A percentile compares a stretch with the other conserved stretches of the same genome.
phyloP scores from a whole-genome alignment of 1,140 invertebrate species.

The Andrena cerasifolii region DNA sequence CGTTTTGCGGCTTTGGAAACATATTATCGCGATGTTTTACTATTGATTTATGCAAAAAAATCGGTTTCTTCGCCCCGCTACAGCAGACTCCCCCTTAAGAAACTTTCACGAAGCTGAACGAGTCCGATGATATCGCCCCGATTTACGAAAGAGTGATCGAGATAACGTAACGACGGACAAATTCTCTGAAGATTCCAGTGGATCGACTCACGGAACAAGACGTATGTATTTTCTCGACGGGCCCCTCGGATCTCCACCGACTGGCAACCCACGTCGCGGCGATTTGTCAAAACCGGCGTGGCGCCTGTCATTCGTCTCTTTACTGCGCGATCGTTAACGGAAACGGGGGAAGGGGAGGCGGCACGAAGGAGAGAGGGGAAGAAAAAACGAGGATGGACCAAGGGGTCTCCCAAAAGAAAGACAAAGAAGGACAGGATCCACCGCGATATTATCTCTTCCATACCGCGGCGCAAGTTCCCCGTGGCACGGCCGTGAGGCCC shows the following conservation, averaged over 20 bases:
- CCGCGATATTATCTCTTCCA: conserved; percentile 72
- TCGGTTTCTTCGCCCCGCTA: no score
- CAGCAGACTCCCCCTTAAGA: no score
- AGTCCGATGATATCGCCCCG: no score
- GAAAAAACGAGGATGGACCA: conserved; percentile 22
- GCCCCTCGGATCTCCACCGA: conserved; percentile 53
- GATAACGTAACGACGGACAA: neutral
- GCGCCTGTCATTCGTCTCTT: conserved; percentile 69
- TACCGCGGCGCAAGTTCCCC: conserved; percentile 63
- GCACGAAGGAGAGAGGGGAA: neutral
- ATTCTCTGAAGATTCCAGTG: conserved; percentile 3
- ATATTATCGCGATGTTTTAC: no score
- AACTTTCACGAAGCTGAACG: no score
- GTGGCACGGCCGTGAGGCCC: conserved; percentile 57
- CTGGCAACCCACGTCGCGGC: conserved; percentile 55
- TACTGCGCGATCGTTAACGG: conserved; percentile 65
- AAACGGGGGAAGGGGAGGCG: conserved; percentile 20
- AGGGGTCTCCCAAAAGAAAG: conserved; percentile 62
- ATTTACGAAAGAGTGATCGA: neutral
- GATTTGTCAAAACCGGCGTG: conserved; percentile 69
- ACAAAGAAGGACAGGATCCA: conserved; percentile 62
- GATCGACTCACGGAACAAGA: conserved; percentile 10
- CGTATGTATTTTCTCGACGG: conserved; percentile 44
- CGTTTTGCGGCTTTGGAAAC: no score
- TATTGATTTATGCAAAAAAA: no score